Evolutionary conservation across 2,888 invertebrate species (phyloP).

Genomic region (Acanthosoma haemorrhoidale): DNA sequence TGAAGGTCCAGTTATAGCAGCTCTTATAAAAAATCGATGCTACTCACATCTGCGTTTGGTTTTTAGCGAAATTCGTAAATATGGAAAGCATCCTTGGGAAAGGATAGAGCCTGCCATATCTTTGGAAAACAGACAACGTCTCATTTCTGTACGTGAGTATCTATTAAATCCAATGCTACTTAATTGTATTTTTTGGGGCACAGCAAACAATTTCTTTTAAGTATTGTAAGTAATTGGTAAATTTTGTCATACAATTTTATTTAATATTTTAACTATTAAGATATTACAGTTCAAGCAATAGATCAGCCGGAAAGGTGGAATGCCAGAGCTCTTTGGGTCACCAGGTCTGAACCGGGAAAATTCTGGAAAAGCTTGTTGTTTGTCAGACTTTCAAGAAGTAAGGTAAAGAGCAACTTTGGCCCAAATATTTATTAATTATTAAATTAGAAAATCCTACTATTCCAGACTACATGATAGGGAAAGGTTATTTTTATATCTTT

Average conservation of each 20-base stretch:
- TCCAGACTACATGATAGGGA: too few species aligned
- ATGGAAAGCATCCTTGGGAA: neutral
- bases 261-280: neutral
- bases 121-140: neutral
- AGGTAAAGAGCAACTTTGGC: neutral
- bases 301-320: neutral
- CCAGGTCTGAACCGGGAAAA: neutral
- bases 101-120: neutral
- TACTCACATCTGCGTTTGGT: neutral
- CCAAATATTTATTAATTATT: too few species aligned
- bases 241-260: neutral
- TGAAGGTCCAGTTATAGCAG: neutral
- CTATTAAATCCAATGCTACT: neutral
- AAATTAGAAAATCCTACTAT: too few species aligned
- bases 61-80: neutral
- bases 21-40: neutral
- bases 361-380: neutral
- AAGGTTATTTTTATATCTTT: too few species aligned
- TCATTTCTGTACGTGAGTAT: neutral
- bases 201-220: neutral
- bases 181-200: neutral
- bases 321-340: neutral
- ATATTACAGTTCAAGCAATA: neutral
- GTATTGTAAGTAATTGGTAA: neutral
- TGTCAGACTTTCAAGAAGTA: neutral